Conservation (phyloP, 2,888 invertebrate genomes). For the Tiliacea citrago region DNA sequence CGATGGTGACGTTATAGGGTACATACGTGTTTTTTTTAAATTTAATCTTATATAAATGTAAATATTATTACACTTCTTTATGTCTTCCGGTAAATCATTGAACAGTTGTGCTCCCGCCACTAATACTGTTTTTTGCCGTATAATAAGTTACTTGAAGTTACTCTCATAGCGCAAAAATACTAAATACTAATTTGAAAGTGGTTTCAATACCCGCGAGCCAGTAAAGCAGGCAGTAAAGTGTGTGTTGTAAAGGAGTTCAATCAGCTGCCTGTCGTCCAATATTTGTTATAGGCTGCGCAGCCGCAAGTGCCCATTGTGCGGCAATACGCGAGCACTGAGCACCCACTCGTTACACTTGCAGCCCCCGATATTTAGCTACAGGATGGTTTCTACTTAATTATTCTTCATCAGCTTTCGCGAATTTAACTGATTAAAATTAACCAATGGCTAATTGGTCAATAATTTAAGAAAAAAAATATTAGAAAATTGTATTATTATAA, state of each 20-base stretch:
- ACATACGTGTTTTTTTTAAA: too few species aligned
- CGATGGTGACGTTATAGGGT: too few species aligned
- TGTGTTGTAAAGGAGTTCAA: constrained; percentile 62
- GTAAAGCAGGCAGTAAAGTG: constrained; percentile 59
- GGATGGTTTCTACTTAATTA: constrained; percentile 19
- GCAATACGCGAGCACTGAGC: constrained; percentile 39
- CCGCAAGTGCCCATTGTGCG: constrained; percentile 80
- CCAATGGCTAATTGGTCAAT: background rate
- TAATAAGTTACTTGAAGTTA: too few species aligned
- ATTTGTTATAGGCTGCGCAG: constrained; percentile 76
- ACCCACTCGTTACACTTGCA: constrained; percentile 63
- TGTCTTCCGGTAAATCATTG: too few species aligned
- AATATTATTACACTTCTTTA: too few species aligned
- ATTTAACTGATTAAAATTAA: background rate
- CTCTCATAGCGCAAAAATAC: constrained; percentile 22
- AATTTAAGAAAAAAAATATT: background rate
- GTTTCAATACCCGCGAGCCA: constrained; percentile 55
- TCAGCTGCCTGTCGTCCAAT: constrained; percentile 65
- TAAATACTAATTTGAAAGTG: constrained; percentile 55
- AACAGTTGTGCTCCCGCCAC: too few species aligned
- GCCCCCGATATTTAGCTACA: constrained; percentile 52
- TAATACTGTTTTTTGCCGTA: too few species aligned
- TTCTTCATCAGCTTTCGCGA: background rate
- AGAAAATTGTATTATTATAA: too few species aligned
- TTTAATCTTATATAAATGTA: too few species aligned